These are phyloP conservation scores for Erethizon dorsatum DNA, from an alignment of 2,797 vertebrate genomes.

Conservation along the genomic window DNA sequence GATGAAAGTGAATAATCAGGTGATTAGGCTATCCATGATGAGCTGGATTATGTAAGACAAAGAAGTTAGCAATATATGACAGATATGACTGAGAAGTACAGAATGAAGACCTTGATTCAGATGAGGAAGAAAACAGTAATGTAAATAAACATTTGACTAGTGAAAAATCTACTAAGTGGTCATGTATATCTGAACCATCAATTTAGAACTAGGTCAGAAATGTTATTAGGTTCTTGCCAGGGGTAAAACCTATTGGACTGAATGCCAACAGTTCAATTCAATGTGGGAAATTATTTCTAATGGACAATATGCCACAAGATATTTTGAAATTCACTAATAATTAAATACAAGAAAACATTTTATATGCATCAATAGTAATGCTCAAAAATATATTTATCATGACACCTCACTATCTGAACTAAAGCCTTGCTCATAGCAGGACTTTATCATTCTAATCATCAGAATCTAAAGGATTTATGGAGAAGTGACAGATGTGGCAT, in stretches of 20 bases:
- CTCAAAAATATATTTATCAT: neutral
- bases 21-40: neutral
- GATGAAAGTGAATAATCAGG: neutral
- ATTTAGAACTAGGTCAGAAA: neutral
- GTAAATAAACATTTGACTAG: neutral
- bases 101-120: neutral
- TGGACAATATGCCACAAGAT: neutral
- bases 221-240: neutral
- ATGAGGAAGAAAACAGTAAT: neutral
- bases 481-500: neutral
- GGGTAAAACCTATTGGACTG: neutral
- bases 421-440: neutral
- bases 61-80: neutral
- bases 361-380: neutral
- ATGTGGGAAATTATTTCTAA: neutral
- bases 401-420: neutral
- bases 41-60: neutral
- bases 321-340: neutral
- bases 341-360: neutral
- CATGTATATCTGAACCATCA: neutral
- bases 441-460: neutral
- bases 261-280: neutral
- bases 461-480: neutral
- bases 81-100: neutral
- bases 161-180: neutral